Percentiles rank a stretch among this genome's conserved stretches.
phyloP scores from a whole-genome alignment of 2,113 vertebrate species.

The Urocynchramus pylzowi region DNA sequence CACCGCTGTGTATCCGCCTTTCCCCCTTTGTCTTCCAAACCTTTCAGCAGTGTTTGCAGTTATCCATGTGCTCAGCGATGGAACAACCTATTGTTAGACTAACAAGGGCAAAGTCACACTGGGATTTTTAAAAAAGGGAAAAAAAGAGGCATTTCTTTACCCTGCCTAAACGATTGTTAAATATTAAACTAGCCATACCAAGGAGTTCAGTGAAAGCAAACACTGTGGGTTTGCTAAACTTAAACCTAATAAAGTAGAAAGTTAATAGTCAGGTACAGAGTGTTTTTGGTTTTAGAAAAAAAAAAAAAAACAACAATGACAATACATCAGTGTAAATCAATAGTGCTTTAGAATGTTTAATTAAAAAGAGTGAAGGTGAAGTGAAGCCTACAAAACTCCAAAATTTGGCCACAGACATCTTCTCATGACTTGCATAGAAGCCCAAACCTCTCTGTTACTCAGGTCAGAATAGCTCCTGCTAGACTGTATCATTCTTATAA shows the following conservation, averaged over 20 bases:
- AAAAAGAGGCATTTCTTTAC: background rate
- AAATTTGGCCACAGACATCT: background rate
- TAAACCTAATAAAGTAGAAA: constrained; percentile 26
- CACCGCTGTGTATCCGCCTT: background rate
- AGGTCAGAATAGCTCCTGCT: background rate
- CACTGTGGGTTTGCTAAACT: constrained; percentile 12
- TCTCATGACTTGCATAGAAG: background rate
- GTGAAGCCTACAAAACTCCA: background rate
- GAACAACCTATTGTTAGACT: constrained; percentile 52
- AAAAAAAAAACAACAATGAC: background rate
- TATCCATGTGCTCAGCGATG: constrained; percentile 53
- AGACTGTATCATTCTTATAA: background rate
- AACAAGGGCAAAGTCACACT: constrained; percentile 49
- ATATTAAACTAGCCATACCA: constrained; percentile 44
- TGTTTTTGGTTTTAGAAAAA: background rate
- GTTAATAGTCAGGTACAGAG: constrained; percentile 9
- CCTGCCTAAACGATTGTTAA: constrained; percentile 48
- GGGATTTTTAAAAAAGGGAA: background rate
- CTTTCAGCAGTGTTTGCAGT: constrained; percentile 42
- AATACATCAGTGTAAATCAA: background rate
- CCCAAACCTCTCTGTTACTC: background rate
- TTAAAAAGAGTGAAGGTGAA: background rate
- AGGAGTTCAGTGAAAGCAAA: constrained; percentile 51
- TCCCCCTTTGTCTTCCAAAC: constrained; percentile 35
- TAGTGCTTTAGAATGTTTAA: background rate